These are phyloP conservation scores for Cynopterus sphinx DNA, from an alignment of 2,797 vertebrate genomes.

Conservation along the genomic window DNA sequence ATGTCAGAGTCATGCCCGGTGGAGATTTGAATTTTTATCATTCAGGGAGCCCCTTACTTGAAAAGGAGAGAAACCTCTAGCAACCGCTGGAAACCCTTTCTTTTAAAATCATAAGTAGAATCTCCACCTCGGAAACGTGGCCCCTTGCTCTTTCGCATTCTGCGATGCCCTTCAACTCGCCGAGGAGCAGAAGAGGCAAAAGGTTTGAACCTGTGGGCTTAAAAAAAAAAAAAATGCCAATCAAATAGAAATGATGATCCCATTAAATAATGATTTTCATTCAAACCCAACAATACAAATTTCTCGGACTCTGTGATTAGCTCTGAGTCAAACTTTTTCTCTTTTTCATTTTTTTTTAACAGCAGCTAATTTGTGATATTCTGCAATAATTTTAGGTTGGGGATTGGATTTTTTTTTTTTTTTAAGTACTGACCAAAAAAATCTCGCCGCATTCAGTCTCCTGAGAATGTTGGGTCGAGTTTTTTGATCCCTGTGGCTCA, in stretches of 20 bases:
- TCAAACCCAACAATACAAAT: slow-evolving; percentile 62
- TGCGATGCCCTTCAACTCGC: slow-evolving; percentile 64
- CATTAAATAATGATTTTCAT: slow-evolving; percentile 86
- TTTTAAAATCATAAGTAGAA: slow-evolving; percentile 74
- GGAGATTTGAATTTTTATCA: slow-evolving; percentile 79
- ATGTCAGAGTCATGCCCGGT: slow-evolving; percentile 40
- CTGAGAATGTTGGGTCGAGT: slow-evolving; percentile 90
- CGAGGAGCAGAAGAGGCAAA: slow-evolving; percentile 71
- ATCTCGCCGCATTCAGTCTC: slow-evolving; percentile 86
- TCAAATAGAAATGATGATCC: slow-evolving; percentile 84
- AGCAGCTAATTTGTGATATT: slow-evolving; percentile 80
- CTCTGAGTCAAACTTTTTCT: slow-evolving; percentile 60
- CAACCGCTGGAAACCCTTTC: slow-evolving; percentile 77
- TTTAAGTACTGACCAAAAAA: slow-evolving; percentile 83
- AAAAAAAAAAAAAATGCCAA: slow-evolving; percentile 69
- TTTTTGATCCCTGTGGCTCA: slow-evolving; percentile 91
- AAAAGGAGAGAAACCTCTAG: slow-evolving; percentile 77
- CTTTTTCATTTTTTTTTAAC: slow-evolving; percentile 23
- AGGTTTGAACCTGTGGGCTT: slow-evolving; percentile 67
- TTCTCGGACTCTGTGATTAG: slow-evolving; percentile 60
- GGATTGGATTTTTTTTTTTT: slow-evolving; percentile 52
- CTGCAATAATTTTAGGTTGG: slow-evolving; percentile 77
- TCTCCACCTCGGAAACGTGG: slow-evolving; percentile 76
- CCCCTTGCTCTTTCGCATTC: background rate
- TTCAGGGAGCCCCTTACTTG: slow-evolving; percentile 78